Conservation (phyloP, 2,797 vertebrate genomes). For the Brotula barbata region DNA sequence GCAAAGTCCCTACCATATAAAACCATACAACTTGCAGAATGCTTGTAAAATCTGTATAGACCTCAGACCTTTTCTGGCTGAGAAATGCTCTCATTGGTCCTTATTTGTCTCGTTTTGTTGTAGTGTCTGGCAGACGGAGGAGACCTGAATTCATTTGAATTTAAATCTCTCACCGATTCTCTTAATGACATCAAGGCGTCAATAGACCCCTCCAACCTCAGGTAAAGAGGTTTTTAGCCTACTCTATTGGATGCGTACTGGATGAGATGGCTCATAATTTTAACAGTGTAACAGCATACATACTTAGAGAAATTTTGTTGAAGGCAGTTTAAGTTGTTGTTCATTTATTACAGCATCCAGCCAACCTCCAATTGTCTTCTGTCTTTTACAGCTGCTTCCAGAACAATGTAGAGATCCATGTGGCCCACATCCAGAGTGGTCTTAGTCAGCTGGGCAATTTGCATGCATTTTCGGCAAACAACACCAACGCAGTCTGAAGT, state of each 20-base stretch:
- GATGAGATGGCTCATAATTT: too few species aligned
- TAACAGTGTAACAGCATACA: not conserved
- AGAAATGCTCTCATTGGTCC: too few species aligned
- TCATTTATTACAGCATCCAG: not conserved
- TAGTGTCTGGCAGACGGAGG: conserved; percentile 97
- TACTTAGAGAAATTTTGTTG: too few species aligned
- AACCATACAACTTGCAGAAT: too few species aligned
- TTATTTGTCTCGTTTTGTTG: conserved; percentile 23
- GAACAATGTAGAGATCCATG: conserved; percentile 99
- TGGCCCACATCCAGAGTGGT: conserved; percentile 99
- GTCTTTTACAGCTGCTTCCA: conserved; percentile 89
- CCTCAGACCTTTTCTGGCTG: too few species aligned
- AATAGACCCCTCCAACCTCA: conserved; percentile 95
- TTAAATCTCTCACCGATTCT: conserved; percentile 98
- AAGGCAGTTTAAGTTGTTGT: too few species aligned
- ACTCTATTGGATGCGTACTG: not conserved
- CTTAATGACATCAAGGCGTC: conserved; percentile 98
- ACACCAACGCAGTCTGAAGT: conserved; percentile 93
- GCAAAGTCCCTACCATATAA: too few species aligned
- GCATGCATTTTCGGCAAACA: conserved; percentile 96
- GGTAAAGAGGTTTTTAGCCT: conserved; percentile 73
- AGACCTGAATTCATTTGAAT: conserved; percentile 98
- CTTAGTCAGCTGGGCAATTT: conserved; percentile 98
- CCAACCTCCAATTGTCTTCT: not conserved
- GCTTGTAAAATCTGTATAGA: too few species aligned